Evolutionary conservation across 2,797 vertebrate species (phyloP).

Genomic region (Hafferia zeledoni): DNA sequence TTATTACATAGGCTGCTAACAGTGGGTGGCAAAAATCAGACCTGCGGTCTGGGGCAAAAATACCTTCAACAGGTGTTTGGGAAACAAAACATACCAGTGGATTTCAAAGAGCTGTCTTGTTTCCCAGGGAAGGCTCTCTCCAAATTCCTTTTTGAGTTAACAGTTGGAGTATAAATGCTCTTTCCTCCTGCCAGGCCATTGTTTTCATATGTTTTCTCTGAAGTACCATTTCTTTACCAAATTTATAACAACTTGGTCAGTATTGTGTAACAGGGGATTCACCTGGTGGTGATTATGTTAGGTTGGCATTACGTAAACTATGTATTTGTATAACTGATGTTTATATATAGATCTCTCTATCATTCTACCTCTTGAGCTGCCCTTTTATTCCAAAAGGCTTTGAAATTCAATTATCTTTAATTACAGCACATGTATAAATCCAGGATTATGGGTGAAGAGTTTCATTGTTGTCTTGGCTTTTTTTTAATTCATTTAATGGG

Average conservation of each 20-base stretch:
- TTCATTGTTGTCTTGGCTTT: not conserved
- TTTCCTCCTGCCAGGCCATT: not conserved
- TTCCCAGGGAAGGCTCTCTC: not conserved
- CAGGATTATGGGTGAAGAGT: constrained; percentile 36
- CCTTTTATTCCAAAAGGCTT: constrained; percentile 31
- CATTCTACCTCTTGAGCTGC: not conserved
- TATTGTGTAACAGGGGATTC: not conserved
- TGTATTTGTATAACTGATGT: not conserved
- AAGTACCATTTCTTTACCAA: not conserved
- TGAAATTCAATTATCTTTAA: constrained; percentile 58
- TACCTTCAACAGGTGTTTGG: not conserved
- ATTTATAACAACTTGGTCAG: not conserved
- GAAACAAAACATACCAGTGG: not conserved
- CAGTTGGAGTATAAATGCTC: not conserved
- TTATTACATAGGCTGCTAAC: not conserved
- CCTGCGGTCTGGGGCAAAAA: not conserved
- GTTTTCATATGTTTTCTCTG: not conserved
- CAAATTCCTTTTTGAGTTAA: not conserved
- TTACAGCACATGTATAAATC: constrained; percentile 22
- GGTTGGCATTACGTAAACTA: not conserved
- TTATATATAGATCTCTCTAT: not conserved
- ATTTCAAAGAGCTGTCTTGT: not conserved
- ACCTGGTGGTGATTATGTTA: not conserved
- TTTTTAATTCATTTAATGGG: not conserved
- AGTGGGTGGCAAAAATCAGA: not conserved